Evolutionary conservation across 2,113 vertebrate genomes (phyloP).

Genomic region (Chauna torquata): DNA sequence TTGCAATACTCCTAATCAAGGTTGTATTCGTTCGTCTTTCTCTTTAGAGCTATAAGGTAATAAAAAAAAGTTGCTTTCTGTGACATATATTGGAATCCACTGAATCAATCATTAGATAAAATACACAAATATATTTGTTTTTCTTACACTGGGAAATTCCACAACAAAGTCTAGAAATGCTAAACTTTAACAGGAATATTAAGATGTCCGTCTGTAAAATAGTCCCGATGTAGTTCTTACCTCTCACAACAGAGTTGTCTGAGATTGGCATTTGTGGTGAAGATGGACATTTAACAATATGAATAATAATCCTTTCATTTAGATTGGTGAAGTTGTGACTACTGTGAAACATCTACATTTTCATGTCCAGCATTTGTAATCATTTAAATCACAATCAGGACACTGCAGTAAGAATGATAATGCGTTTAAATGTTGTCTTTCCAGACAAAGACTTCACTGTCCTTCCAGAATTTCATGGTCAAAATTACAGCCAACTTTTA

Average conservation of each 20-base stretch:
- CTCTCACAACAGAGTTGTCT: background rate
- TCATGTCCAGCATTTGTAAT: background rate
- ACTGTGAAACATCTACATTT: background rate
- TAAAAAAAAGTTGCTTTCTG: background rate
- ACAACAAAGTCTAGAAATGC: background rate
- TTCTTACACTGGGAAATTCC: background rate
- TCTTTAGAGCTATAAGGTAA: slow-evolving; percentile 4
- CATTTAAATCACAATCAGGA: background rate
- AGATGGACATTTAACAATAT: background rate
- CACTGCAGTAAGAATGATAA: background rate
- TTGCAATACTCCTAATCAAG: slow-evolving; percentile 45
- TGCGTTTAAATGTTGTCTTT: background rate
- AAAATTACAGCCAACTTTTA: background rate
- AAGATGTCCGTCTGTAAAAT: background rate
- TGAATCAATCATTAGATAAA: background rate
- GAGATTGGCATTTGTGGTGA: background rate
- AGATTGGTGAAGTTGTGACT: background rate
- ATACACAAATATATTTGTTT: background rate
- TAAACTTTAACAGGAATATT: background rate
- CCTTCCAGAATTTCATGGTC: background rate
- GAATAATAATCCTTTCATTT: background rate
- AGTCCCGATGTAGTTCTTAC: background rate
- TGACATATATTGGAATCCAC: background rate
- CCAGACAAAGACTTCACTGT: background rate
- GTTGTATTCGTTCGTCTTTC: slow-evolving; percentile 14